These are phyloP conservation scores for Caenorhabditis brenneri DNA, from an alignment of 1,140 invertebrate species.

Conservation along the genomic window DNA sequence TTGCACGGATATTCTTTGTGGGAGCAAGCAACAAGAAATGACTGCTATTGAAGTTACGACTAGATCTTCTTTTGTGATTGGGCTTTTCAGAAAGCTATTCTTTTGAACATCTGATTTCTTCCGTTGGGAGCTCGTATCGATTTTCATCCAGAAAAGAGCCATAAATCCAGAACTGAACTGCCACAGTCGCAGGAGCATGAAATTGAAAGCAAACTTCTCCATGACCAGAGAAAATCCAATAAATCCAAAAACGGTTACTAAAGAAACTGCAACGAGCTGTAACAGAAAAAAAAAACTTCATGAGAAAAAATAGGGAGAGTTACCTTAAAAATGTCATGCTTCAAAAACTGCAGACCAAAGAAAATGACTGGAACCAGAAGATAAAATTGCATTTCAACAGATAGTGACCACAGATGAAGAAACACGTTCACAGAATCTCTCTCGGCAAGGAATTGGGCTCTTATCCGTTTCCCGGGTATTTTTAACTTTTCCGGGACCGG, in stretches of 20 bases:
- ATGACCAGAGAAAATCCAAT: background rate
- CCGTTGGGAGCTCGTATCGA: background rate
- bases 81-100: no score
- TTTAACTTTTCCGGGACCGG: no score
- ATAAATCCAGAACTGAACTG: conserved; percentile 34
- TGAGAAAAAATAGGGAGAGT: no score
- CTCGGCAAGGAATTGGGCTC: background rate
- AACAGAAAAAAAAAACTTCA: no score
- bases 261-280: background rate
- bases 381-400: conserved; percentile 44
- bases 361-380: conserved; percentile 19
- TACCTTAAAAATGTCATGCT: conserved; percentile 3
- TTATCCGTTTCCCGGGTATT: no score
- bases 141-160: background rate
- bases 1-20: background rate
- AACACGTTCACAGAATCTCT: background rate
- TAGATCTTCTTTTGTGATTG: background rate
- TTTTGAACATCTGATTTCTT: background rate
- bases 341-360: background rate
- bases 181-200: conserved; percentile 23
- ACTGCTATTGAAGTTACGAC: background rate
- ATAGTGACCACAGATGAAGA: conserved; percentile 33
- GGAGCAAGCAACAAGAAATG: background rate
- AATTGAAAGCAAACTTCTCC: conserved; percentile 39
- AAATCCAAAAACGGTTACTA: background rate